phyloP scores from a whole-genome alignment of 2,113 vertebrate genomes.

The Cygnus atratus region DNA sequence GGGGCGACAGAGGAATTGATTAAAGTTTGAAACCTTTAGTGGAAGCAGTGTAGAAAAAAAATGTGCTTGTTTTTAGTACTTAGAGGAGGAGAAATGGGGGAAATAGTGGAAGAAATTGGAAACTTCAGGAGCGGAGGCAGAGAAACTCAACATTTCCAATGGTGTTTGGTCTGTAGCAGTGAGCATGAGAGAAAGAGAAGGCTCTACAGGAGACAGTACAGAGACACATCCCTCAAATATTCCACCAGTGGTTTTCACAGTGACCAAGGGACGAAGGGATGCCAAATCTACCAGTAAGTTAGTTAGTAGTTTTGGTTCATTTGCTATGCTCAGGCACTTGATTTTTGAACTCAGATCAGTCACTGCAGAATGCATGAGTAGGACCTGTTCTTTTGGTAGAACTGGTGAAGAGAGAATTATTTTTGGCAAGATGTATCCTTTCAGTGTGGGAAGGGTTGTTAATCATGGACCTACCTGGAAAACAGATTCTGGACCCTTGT shows the following conservation, averaged over 20 bases:
- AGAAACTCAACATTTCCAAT: neutral
- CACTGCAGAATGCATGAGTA: neutral
- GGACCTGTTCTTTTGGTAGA: neutral
- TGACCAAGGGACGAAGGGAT: neutral
- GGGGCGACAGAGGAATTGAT: neutral
- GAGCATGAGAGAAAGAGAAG: neutral
- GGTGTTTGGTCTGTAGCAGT: neutral
- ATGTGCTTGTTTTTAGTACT: neutral
- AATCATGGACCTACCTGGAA: neutral
- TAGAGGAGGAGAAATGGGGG: neutral
- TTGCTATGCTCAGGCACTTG: neutral
- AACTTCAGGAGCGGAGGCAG: neutral
- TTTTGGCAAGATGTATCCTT: neutral
- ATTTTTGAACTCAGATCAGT: neutral
- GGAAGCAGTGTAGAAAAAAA: neutral
- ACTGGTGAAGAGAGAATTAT: neutral
- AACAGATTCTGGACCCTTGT: neutral
- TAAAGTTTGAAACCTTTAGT: neutral
- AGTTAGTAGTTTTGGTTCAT: neutral
- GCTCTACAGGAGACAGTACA: neutral
- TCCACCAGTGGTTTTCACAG: neutral
- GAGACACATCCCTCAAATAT: neutral
- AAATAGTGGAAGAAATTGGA: neutral
- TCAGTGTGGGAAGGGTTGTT: neutral
- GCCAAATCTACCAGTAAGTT: neutral